Conservation (phyloP, 2,113 vertebrate genomes). For the Dasyprocta punctata region DNA sequence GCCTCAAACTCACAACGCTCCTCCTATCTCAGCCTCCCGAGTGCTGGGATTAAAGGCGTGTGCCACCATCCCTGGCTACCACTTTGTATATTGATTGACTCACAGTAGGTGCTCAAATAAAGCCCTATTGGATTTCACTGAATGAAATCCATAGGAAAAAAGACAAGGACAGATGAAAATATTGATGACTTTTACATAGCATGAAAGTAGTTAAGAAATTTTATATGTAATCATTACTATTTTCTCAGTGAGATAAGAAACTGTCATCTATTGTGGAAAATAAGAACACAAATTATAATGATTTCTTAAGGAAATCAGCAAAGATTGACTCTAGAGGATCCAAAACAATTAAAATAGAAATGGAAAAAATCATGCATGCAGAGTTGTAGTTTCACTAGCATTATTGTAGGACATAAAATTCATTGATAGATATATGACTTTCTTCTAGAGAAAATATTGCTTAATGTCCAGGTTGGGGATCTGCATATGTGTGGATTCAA, state of each 20-base stretch:
- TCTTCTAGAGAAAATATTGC: background rate
- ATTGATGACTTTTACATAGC: background rate
- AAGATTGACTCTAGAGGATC: background rate
- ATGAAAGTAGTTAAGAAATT: constrained; percentile 52
- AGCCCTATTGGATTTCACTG: constrained; percentile 30
- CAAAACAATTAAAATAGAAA: background rate
- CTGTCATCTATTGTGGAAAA: background rate
- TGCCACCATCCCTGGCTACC: no score
- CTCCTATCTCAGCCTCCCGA: no score
- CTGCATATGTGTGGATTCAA: background rate
- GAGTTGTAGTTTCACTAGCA: background rate
- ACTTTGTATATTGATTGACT: background rate
- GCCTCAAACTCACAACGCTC: no score
- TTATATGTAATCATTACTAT: constrained; percentile 15
- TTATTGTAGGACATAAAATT: background rate
- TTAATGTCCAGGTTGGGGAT: background rate
- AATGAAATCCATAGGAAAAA: constrained; percentile 31
- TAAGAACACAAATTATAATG: background rate
- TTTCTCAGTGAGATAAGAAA: constrained; percentile 58
- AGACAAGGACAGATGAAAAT: constrained; percentile 36
- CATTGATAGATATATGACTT: background rate
- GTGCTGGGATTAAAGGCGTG: no score
- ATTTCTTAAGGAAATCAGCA: constrained; percentile 53
- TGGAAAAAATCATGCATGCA: background rate
- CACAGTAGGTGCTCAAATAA: constrained; percentile 48